These are phyloP conservation scores for Xenopus laevis DNA, from an alignment of 2,113 vertebrate species.

Conservation along the genomic window DNA sequence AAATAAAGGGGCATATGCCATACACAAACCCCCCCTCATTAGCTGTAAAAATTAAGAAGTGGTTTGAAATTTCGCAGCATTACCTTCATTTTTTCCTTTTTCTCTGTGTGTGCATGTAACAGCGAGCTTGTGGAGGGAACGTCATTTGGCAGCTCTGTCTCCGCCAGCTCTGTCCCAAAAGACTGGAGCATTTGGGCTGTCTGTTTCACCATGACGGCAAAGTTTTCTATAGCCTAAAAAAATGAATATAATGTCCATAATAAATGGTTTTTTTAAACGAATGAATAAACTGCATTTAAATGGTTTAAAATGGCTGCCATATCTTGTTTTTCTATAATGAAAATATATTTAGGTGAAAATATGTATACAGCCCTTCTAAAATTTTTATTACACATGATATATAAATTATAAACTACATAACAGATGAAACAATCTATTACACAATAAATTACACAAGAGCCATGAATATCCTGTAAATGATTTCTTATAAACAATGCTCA, in stretches of 20 bases:
- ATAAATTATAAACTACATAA: too few species aligned
- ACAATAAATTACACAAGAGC: too few species aligned
- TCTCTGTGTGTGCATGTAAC: slow-evolving; percentile 76
- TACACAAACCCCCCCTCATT: too few species aligned
- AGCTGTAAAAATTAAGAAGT: too few species aligned
- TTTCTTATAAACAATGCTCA: too few species aligned
- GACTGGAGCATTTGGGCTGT: slow-evolving; percentile 88
- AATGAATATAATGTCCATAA: neutral
- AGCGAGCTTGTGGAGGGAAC: slow-evolving; percentile 79
- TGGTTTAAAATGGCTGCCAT: neutral
- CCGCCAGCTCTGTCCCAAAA: slow-evolving; percentile 91
- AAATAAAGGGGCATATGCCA: too few species aligned
- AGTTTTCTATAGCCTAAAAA: slow-evolving; percentile 87
- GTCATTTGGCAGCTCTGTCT: slow-evolving; percentile 91
- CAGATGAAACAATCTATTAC: too few species aligned
- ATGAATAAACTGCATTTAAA: neutral
- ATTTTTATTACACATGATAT: too few species aligned
- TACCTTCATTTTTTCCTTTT: slow-evolving; percentile 89
- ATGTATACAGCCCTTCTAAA: too few species aligned
- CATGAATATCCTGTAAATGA: too few species aligned
- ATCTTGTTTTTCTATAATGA: neutral
- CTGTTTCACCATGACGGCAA: slow-evolving; percentile 91
- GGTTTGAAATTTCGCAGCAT: neutral
- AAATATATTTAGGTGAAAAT: neutral
- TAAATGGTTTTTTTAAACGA: neutral